These are phyloP conservation scores for Ramphastos sulfuratus DNA, from an alignment of 2,113 vertebrate genomes.

Conservation along the genomic window DNA sequence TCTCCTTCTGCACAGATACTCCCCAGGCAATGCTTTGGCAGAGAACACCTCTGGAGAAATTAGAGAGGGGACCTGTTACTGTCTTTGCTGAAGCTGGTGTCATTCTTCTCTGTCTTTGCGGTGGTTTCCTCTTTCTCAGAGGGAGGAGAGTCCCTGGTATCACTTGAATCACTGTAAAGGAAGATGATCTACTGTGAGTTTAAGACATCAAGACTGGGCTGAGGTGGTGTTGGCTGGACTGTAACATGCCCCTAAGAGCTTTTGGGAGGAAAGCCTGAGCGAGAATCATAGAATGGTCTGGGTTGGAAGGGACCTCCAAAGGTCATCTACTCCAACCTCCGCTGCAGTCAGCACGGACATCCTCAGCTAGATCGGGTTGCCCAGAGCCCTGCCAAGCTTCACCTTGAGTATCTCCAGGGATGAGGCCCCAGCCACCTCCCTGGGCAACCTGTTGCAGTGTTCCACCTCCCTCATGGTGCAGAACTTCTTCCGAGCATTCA, in stretches of 20 bases:
- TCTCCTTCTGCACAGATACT: neutral
- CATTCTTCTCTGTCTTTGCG: conserved; percentile 74
- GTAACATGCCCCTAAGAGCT: rapidly evolving
- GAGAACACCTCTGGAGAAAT: neutral
- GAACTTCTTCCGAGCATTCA: too few relatives aligned
- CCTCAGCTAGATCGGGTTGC: too few relatives aligned
- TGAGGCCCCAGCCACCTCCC: too few relatives aligned
- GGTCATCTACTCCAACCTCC: too few relatives aligned
- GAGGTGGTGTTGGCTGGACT: neutral
- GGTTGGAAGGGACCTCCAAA: too few relatives aligned
- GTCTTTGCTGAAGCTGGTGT: conserved; percentile 76
- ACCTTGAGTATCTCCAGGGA: too few relatives aligned
- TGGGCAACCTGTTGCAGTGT: too few relatives aligned
- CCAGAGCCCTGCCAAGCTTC: too few relatives aligned
- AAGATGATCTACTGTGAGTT: neutral
- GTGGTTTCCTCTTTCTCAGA: conserved; percentile 81
- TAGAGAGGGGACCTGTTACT: conserved; percentile 71
- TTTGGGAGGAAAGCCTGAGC: conserved; percentile 85
- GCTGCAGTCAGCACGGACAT: too few relatives aligned
- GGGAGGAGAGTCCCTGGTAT: conserved; percentile 81
- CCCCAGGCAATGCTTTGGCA: rapidly evolving
- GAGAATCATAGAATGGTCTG: conserved; percentile 62
- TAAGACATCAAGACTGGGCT: neutral
- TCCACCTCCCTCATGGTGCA: too few relatives aligned
- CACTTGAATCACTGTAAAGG: conserved; percentile 85